Evolutionary conservation across 1,140 invertebrate species (phyloP).

Genomic region (Ostrea edulis): DNA sequence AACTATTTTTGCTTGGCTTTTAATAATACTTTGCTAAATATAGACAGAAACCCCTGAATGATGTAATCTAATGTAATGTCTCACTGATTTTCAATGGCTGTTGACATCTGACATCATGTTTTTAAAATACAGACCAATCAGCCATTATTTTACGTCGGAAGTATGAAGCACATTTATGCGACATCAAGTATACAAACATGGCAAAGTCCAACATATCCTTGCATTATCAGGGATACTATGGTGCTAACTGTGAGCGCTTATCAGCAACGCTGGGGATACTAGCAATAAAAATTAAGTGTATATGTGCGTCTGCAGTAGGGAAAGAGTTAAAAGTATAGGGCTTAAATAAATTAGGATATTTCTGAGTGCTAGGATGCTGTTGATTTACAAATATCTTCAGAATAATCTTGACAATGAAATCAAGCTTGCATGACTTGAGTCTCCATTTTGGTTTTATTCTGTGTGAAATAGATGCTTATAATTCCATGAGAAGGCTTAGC

Average conservation of each 20-base stretch:
- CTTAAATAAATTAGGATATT: too few relatives aligned
- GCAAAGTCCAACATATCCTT: not conserved
- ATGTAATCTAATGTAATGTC: not conserved
- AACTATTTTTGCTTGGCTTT: not conserved
- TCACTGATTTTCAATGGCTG: not conserved
- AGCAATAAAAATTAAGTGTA: slow-evolving; percentile 1
- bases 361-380: too few relatives aligned
- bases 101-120: not conserved
- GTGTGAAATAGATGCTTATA: too few relatives aligned
- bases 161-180: not conserved
- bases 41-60: not conserved
- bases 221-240: not conserved
- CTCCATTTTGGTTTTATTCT: too few relatives aligned
- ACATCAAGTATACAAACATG: not conserved
- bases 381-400: too few relatives aligned
- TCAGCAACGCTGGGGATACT: not conserved
- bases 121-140: not conserved
- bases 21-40: not conserved
- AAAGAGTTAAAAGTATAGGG: not conserved
- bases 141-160: not conserved
- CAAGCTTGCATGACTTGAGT: too few relatives aligned
- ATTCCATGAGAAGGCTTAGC: too few relatives aligned
- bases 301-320: not conserved
- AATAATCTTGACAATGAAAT: too few relatives aligned
- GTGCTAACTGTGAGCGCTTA: not conserved